Evolutionary conservation across 2,888 invertebrate species (phyloP), one percentile per base, ranked within the genome.

Genomic region (Drosophila atroscutellata): DNA sequence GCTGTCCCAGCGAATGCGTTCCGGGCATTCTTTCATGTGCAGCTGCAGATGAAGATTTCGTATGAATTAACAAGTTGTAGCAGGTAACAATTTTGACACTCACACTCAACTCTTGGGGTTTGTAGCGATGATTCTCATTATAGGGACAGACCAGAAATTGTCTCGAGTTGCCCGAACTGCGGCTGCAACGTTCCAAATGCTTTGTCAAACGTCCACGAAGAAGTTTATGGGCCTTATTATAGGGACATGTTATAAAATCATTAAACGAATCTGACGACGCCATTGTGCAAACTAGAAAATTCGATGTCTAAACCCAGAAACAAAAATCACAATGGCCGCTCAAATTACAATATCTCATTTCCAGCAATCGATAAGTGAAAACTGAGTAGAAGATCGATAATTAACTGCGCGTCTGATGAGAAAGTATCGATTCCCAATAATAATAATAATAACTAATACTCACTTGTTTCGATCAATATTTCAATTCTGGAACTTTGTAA

Each of bases 131-230:
- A 9, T 20, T 59, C 2, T 24, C 45, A 13, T 81, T 73, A n/a
- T 56, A 79, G 0, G 74, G 79, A 15, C 78, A 79, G 7, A 73
- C 1, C 0, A 37, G 3, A 7, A 64, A 50, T 1, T 39, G 9
- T 0, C 24, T 47, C 0, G 45, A 3, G 2, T n/a, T 32, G 0
- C 1, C 18, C 0, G 39, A 5, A 24, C 0, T 50, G 7, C 73
- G 78, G 7, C 24, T 54, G 20, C 82, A 81, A 3, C 74, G 69
- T 0, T 26, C 36, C 24, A 79, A 61, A 52, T 79, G 78, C 1
- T 32, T 73, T 0, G 49, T 20, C 5, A 81, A 34, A 4, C 79
- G 66, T 15, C 79, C 79, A 1, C 59, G 45, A 2, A 70, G 26
- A 28, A 78, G 0, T 3, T 6, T 24, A 26, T 81, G 82, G 0